Conservation (phyloP, 92 coral and sea anemone species). For the Actinernus sp. region DNA sequence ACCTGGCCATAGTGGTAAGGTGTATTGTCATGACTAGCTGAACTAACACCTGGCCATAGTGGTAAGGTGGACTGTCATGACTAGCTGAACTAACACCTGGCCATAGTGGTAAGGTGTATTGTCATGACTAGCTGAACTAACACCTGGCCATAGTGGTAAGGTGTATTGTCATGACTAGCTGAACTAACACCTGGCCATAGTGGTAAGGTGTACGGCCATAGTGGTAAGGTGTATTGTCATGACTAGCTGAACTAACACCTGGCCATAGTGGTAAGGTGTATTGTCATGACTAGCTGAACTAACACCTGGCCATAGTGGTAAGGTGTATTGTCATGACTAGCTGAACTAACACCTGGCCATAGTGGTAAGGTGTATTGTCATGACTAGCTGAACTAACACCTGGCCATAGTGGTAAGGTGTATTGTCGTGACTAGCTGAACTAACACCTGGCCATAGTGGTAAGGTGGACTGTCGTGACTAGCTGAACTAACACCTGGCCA, state of each 20-base stretch:
- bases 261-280: background rate
- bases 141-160: background rate
- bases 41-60: background rate
- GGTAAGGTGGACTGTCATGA: background rate
- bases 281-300: background rate
- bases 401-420: too few species aligned
- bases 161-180: background rate
- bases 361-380: background rate
- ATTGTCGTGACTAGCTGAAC: too few species aligned
- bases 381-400: too few species aligned
- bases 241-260: background rate
- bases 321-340: background rate
- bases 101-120: background rate
- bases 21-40: background rate
- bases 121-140: background rate
- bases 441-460: conserved; percentile 96
- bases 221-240: too few species aligned
- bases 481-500: too few species aligned
- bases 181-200: conserved; percentile 36
- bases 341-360: background rate
- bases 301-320: background rate
- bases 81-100: background rate
- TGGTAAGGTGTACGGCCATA: too few species aligned
- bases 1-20: background rate
- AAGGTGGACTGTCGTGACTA: too few species aligned